Base-by-base conservation (phyloP, 2,888 invertebrate species). In the Drosophila quinaria region DNA sequence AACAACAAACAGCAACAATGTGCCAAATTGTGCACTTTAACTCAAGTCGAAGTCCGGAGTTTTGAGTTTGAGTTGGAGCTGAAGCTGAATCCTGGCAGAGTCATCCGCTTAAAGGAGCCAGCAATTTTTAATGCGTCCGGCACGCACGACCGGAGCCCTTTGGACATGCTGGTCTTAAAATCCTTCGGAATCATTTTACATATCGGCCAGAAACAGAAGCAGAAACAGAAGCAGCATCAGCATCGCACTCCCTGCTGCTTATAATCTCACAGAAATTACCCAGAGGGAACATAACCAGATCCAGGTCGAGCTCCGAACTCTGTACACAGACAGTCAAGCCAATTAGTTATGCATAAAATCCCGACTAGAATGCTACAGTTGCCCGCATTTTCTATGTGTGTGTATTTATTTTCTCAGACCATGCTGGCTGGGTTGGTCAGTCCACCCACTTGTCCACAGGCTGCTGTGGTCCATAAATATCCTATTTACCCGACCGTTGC, bases 311-410 rank as follows among this genome's bases (percentile, higher is more conserved):
- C 15, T 41, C 22, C 22, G 22, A 29, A 39, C 35, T 25, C 72
- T 51, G 70, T 19, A 19, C 51, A 42, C 70, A 73, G 78, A 56
- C 67, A 61, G 73, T 89, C 84, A 84, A 84, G 75, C 84, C 84
- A 84, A 84, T 84, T 84, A 84, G 81, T 84, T 89, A 87, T 87
- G 87, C 89, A 81, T 81, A 87, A 89, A 81, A 76, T 75, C 85
- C 63, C 59, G 61, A 64, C 89, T 76, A 71, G 74, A 84, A 64
- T 58, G 60, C 19, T 55, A 76, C 75, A 69, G 39, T 64, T 60
- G 42, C 64, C 75, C 75, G 56, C 70, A 81, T 84, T 81, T 68
- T 72, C 60, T 64, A 64, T 59, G 59, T 52, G 47, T 55, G 37
- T 52, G 65, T 74, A 74, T 71, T 78, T 78, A 66, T 78, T 59